These are phyloP conservation scores for Poeciliopsis prolifica DNA, from an alignment of 2,113 vertebrate species.

Conservation along the genomic window DNA sequence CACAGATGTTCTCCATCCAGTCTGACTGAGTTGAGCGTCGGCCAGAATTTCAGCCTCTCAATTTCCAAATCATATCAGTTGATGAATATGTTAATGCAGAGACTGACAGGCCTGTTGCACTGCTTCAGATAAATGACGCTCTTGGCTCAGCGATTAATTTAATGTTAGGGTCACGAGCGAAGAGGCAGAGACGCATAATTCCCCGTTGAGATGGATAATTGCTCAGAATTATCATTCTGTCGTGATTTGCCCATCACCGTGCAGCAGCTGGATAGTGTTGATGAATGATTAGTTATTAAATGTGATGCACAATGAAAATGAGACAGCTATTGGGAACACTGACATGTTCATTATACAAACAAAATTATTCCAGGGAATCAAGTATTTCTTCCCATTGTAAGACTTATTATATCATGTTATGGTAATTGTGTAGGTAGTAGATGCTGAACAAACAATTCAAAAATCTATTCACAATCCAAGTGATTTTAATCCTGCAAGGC, in stretches of 20 bases:
- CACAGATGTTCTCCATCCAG: too few relatives aligned
- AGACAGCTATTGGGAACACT: background rate
- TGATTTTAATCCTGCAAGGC: too few relatives aligned
- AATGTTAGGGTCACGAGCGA: slow-evolving; percentile 2
- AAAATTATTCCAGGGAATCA: too few relatives aligned
- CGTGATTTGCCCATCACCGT: slow-evolving; percentile 8
- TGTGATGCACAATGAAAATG: background rate
- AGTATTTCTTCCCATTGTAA: too few relatives aligned
- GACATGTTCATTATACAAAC: background rate
- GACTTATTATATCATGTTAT: too few relatives aligned
- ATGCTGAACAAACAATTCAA: too few relatives aligned
- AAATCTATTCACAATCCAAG: too few relatives aligned
- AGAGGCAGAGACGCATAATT: background rate
- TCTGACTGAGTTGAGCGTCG: too few relatives aligned
- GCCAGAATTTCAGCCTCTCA: too few relatives aligned
- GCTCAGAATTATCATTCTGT: background rate
- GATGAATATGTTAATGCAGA: background rate
- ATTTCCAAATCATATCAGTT: background rate
- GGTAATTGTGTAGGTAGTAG: too few relatives aligned
- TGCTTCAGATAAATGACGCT: slow-evolving; percentile 11
- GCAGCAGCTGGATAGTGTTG: too few relatives aligned
- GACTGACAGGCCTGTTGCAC: background rate
- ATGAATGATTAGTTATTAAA: background rate
- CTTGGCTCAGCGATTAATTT: slow-evolving; percentile 15
- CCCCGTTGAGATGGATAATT: slow-evolving; percentile 13